Evolutionary conservation across 2,888 invertebrate species (phyloP).

Genomic region (Choreutis nemorana): DNA sequence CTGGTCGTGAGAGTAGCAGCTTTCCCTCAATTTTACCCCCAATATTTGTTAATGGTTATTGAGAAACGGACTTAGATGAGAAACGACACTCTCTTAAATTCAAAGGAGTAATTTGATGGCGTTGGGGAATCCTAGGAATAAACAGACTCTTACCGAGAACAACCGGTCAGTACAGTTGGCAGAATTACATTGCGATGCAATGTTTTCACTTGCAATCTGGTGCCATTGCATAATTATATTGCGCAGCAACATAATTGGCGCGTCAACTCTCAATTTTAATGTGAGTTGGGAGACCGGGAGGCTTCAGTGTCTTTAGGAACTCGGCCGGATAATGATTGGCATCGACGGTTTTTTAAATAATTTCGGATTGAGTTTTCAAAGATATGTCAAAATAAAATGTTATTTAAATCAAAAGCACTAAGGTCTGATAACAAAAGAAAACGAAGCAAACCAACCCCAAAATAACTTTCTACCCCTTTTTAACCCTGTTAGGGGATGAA

Average conservation of each 20-base stretch:
- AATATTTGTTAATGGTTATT: neutral
- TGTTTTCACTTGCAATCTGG: conserved; percentile 4
- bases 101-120: neutral
- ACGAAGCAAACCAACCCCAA: too few relatives aligned
- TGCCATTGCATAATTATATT: conserved; percentile 11
- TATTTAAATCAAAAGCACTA: too few relatives aligned
- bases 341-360: too few relatives aligned
- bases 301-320: conserved; percentile 14
- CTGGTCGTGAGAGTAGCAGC: neutral
- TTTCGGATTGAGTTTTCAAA: too few relatives aligned
- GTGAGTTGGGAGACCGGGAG: conserved; percentile 13
- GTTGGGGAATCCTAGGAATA: neutral
- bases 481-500: too few relatives aligned
- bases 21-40: neutral
- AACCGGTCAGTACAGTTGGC: neutral
- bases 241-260: conserved; percentile 8
- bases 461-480: too few relatives aligned
- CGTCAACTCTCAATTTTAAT: conserved; percentile 12
- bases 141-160: neutral
- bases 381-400: too few relatives aligned
- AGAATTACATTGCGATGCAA: neutral
- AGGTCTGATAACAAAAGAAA: too few relatives aligned
- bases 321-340: too few relatives aligned
- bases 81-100: neutral
- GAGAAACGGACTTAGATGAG: neutral